Percentiles rank a stretch among this genome's conserved stretches.
Evolutionary conservation across 2,113 vertebrate species (phyloP).

Genomic region (Cryptomyrus ogoouensis): DNA sequence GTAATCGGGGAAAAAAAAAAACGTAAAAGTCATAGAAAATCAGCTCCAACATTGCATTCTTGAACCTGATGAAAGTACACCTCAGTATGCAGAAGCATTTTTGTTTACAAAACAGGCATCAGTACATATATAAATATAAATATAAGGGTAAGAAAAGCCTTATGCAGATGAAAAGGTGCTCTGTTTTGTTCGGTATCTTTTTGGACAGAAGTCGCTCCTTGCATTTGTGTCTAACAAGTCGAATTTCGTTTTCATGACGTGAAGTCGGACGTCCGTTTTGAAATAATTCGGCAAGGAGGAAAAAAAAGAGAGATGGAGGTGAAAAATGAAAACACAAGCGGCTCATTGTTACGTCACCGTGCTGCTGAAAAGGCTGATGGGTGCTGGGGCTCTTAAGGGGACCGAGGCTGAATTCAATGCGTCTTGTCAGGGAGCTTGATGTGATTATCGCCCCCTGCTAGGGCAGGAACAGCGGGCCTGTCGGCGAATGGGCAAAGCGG

Average conservation of each 20-base stretch:
- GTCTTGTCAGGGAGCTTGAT: slow-evolving; percentile 63
- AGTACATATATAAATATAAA: background rate
- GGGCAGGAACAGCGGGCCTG: slow-evolving; percentile 57
- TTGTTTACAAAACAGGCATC: background rate
- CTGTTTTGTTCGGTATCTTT: slow-evolving; percentile 19
- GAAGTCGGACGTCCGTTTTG: slow-evolving; percentile 34
- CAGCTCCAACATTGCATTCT: background rate
- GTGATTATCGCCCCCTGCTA: slow-evolving; percentile 68
- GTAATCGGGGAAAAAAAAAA: background rate
- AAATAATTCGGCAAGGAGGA: slow-evolving; percentile 24
- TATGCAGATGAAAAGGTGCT: slow-evolving; percentile 20
- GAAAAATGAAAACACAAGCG: slow-evolving; percentile 52
- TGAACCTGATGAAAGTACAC: background rate
- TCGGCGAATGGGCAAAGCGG: slow-evolving; percentile 52
- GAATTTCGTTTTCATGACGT: slow-evolving; percentile 33
- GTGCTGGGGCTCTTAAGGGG: slow-evolving; percentile 57
- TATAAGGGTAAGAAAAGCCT: background rate
- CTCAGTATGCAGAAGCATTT: background rate
- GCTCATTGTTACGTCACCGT: slow-evolving; percentile 54
- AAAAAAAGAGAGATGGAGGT: slow-evolving; percentile 14
- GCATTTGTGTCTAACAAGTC: slow-evolving; percentile 37
- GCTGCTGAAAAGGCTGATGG: slow-evolving; percentile 50
- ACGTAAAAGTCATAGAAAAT: background rate
- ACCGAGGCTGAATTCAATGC: slow-evolving; percentile 60
- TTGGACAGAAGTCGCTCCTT: slow-evolving; percentile 21